Conservation (phyloP, 2,888 invertebrate species). For the Drosophila sordidula region DNA sequence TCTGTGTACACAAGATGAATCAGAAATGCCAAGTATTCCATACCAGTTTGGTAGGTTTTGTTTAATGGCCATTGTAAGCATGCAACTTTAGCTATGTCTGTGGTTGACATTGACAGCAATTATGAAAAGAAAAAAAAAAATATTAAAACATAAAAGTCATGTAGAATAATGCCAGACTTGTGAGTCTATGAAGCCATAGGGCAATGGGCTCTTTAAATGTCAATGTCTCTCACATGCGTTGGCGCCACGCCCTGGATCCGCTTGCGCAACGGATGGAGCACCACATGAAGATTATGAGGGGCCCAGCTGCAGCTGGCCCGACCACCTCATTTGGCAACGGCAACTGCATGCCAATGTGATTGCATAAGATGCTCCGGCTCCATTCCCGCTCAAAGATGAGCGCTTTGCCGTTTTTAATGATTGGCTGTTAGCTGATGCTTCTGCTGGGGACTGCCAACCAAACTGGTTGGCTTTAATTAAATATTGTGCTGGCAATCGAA, state of each 20-base stretch:
- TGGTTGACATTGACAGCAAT: constrained; percentile 56
- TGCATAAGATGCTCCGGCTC: constrained; percentile 50
- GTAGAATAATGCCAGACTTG: constrained; percentile 9
- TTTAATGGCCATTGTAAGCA: constrained; percentile 20
- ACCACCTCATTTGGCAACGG: constrained; percentile 36
- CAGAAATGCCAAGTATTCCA: constrained; percentile 22
- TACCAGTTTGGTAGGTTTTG: constrained; percentile 43
- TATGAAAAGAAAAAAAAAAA: not conserved
- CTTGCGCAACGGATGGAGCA: constrained; percentile 23
- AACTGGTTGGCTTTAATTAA: constrained; percentile 64
- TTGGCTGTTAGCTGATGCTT: constrained; percentile 4
- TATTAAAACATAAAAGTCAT: not conserved
- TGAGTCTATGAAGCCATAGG: not conserved
- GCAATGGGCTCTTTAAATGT: constrained; percentile 32
- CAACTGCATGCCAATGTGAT: constrained; percentile 62
- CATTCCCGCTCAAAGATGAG: constrained; percentile 44
- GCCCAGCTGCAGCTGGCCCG: constrained; percentile 7
- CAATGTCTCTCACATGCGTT: constrained; percentile 43
- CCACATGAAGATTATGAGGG: constrained; percentile 11
- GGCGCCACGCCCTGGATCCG: constrained; percentile 14
- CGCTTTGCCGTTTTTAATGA: constrained; percentile 15
- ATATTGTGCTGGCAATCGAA: constrained; percentile 50
- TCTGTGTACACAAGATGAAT: constrained; percentile 5
- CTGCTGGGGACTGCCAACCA: constrained; percentile 7
- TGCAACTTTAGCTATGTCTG: not conserved